Percentiles rank a stretch among this genome's conserved stretches.
phyloP scores from a whole-genome alignment of 2,113 vertebrate species.

The Camelus bactrianus region DNA sequence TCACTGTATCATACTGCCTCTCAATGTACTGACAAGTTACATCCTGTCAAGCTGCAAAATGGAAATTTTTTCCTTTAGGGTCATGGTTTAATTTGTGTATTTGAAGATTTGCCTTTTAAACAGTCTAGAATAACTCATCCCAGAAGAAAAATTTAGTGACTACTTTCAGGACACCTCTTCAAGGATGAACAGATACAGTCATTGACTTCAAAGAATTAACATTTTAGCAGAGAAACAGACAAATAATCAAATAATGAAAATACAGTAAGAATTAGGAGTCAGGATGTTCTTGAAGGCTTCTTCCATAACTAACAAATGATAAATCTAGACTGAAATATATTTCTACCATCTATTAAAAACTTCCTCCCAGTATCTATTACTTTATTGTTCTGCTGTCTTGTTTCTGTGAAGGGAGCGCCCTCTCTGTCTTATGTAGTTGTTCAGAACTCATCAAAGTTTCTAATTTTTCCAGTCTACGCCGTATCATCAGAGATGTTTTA shows the following conservation, averaged over 20 bases:
- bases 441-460: not conserved
- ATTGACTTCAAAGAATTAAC: not conserved
- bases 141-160: not conserved
- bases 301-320: not conserved
- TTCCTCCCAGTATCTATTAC: not conserved
- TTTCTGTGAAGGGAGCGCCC: not conserved
- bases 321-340: not conserved
- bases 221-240: not conserved
- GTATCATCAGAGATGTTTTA: not conserved
- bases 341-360: not conserved
- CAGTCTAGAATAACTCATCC: not conserved
- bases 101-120: constrained; percentile 7
- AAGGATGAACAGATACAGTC: not conserved
- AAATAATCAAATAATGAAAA: not conserved
- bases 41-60: not conserved
- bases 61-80: not conserved
- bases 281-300: not conserved
- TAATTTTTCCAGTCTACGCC: not conserved
- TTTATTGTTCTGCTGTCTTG: not conserved
- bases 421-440: not conserved
- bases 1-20: not conserved
- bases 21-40: not conserved
- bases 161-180: not conserved
- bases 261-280: not conserved
- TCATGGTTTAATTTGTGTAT: not conserved